Evolutionary conservation across 2,888 invertebrate species (phyloP).

Genomic region (Alcis repandata): DNA sequence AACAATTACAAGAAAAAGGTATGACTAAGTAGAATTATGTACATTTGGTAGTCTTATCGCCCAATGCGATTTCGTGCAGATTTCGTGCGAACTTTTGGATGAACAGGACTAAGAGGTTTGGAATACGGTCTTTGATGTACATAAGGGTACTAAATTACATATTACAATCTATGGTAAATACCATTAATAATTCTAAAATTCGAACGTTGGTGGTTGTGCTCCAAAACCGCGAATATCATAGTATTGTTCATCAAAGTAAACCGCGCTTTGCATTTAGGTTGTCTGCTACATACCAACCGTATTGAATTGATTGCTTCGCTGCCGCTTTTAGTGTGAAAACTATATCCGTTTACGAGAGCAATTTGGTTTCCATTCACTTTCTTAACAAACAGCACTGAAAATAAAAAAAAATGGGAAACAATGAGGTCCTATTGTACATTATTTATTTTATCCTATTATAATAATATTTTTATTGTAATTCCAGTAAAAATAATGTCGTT

Average conservation of each 20-base stretch:
- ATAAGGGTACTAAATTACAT: neutral
- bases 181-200: constrained; percentile 28
- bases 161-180: constrained; percentile 1
- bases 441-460: too few relatives aligned
- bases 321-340: constrained; percentile 11
- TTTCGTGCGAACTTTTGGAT: too few relatives aligned
- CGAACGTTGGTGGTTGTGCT: constrained; percentile 60
- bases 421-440: too few relatives aligned
- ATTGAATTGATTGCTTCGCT: neutral
- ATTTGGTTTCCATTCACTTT: neutral
- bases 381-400: constrained; percentile 8
- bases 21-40: too few relatives aligned
- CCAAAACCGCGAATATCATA: constrained; percentile 69
- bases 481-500: too few relatives aligned
- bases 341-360: constrained; percentile 11
- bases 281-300: constrained; percentile 3
- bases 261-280: constrained; percentile 15
- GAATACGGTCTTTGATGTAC: too few relatives aligned
- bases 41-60: too few relatives aligned
- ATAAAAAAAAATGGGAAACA: neutral
- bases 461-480: too few relatives aligned
- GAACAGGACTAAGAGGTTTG: too few relatives aligned
- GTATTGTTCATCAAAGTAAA: constrained; percentile 71
- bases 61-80: too few relatives aligned
- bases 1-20: too few relatives aligned